phyloP scores from a whole-genome alignment of 2,113 vertebrate genomes.

The Pionites leucogaster region DNA sequence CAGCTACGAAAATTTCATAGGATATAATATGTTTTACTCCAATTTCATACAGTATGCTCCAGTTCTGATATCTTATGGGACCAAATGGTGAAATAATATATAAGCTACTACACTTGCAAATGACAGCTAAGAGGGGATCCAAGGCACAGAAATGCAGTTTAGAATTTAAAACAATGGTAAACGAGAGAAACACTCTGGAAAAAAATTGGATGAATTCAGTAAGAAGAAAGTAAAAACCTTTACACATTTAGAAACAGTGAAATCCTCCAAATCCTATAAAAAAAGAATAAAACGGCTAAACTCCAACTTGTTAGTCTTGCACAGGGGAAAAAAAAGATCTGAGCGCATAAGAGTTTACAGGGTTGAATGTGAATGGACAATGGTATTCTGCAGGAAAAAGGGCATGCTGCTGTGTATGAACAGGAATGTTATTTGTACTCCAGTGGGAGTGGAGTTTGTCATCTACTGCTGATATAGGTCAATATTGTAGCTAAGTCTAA shows the following conservation, averaged over 20 bases:
- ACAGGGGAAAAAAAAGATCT: not conserved
- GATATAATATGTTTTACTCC: not conserved
- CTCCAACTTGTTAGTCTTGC: not conserved
- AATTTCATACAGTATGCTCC: not conserved
- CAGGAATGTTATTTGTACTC: not conserved
- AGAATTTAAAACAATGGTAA: not conserved
- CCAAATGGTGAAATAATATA: not conserved
- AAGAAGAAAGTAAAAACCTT: not conserved
- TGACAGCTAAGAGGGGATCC: not conserved
- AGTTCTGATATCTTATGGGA: not conserved
- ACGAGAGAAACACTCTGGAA: not conserved
- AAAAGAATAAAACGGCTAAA: not conserved
- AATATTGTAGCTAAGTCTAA: not conserved
- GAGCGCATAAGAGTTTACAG: not conserved
- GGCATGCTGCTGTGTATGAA: not conserved
- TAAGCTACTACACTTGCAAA: not conserved
- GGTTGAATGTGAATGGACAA: not conserved
- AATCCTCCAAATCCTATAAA: not conserved
- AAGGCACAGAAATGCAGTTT: not conserved
- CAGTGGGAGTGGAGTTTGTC: not conserved
- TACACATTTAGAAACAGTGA: not conserved
- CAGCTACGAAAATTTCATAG: not conserved
- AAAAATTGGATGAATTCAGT: not conserved
- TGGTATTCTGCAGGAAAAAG: not conserved
- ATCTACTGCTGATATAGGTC: not conserved